phyloP scores from a whole-genome alignment of 37 sponge, comb jelly and placozoan genomes.

The Diacarnus erythraeanus region DNA sequence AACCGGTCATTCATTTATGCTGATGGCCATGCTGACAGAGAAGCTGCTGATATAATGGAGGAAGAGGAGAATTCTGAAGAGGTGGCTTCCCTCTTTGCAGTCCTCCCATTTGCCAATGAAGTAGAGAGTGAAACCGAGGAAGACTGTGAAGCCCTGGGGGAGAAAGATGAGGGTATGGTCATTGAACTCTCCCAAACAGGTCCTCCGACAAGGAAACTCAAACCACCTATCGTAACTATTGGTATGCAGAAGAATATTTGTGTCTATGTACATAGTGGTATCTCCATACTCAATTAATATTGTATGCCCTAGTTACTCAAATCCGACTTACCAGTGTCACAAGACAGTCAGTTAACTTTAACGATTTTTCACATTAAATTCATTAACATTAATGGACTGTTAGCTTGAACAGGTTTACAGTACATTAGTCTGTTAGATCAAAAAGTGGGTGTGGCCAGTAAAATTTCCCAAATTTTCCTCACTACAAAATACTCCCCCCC shows the following conservation, averaged over 20 bases:
- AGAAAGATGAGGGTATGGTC: conserved; percentile 8
- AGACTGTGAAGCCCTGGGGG: background rate
- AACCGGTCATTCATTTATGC: conserved; percentile 74
- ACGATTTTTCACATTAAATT: no score
- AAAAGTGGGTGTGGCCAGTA: no score
- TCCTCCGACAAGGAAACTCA: conserved; percentile 40
- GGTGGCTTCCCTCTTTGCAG: conserved; percentile 54
- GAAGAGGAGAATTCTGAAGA: conserved; percentile 62
- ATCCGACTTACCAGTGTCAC: no score
- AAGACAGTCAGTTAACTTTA: no score
- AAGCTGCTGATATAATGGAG: conserved; percentile 66
- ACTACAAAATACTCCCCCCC: no score
- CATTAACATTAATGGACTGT: no score
- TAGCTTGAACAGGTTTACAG: no score
- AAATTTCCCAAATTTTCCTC: no score
- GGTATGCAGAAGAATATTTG: conserved; percentile 27
- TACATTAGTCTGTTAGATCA: no score
- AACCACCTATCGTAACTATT: conserved; percentile 55
- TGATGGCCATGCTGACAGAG: conserved; percentile 78
- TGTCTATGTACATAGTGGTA: no score
- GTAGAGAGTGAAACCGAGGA: conserved; percentile 42
- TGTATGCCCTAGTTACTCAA: no score
- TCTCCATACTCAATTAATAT: no score
- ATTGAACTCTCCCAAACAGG: conserved; percentile 40
- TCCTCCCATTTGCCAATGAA: conserved; percentile 67